These are phyloP conservation scores for Asteroscopus sphinx DNA, from an alignment of 2,888 invertebrate genomes.

Conservation along the genomic window DNA sequence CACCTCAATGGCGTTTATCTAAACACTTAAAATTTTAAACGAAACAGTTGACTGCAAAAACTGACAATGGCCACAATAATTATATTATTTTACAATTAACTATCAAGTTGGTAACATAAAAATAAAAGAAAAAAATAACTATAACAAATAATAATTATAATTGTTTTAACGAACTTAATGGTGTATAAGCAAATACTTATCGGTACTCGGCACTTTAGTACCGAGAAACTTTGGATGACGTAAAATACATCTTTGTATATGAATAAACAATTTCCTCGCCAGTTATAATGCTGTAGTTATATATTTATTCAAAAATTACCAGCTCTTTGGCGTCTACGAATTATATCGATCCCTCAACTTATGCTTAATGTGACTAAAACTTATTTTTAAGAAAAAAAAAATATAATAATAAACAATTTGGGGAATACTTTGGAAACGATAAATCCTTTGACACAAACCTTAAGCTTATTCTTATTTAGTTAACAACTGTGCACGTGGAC, in stretches of 20 bases:
- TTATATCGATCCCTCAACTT: conserved; percentile 79
- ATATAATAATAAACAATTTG: conserved; percentile 86
- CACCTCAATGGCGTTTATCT: too few relatives aligned
- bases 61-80: conserved; percentile 84
- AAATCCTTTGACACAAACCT: conserved; percentile 90
- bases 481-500: conserved; percentile 89
- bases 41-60: conserved; percentile 72
- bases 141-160: conserved; percentile 70
- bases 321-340: conserved; percentile 82
- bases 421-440: conserved; percentile 90
- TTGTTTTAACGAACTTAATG: conserved; percentile 61
- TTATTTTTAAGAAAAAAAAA: conserved; percentile 77
- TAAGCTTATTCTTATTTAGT: conserved; percentile 84
- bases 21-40: conserved; percentile 82
- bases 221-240: conserved; percentile 64
- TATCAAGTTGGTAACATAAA: conserved; percentile 82
- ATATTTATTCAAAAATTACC: conserved; percentile 62
- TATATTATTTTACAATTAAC: conserved; percentile 72
- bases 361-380: conserved; percentile 85
- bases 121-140: conserved; percentile 72
- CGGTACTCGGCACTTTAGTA: conserved; percentile 44
- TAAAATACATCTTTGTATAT: conserved; percentile 49
- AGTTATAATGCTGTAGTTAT: conserved; percentile 39
- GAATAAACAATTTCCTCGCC: conserved; percentile 58
- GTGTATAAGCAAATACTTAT: conserved; percentile 57